Evolutionary conservation across 2,797 vertebrate species (phyloP), one percentile per base, ranked within the genome.

Genomic region (Taeniopygia guttata): DNA sequence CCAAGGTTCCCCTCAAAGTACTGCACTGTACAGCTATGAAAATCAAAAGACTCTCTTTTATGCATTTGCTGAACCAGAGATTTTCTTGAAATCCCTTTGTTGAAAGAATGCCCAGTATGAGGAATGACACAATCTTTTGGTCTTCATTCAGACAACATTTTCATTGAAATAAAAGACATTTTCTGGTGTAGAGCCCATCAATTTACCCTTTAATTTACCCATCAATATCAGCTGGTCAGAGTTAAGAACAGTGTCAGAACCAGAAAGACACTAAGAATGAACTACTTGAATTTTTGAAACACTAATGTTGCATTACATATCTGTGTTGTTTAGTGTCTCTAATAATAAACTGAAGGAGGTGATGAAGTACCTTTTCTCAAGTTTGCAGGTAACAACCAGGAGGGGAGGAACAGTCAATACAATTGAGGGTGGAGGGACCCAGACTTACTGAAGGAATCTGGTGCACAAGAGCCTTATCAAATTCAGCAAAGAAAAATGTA

Each of bases 71-170:
- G 74, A 96, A 92, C 17, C 18, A 88, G 56, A 87, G 13, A 45
- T 90, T 93, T 92, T 91, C 89, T 91, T 95, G 48, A 90, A 96
- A 86, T 70, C 29, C 43, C 23, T 86, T 76, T 67, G 16, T 51
- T 91, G 80, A 93, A 95, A 81, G 45, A 46, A 66, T 90, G 34
- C 34, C 46, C 30, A 62, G 69, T 68, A 76, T 90, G 68, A 76
- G 76, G 59, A 94, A 82, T 48, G 13, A 62, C 43, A n/a, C 34
- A 77, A 43, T 73, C 43, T 75, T 82, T 86, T n/a, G 56, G 25
- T 66, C 59, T 84, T 88, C 26, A 54, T 69, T 93, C 55, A 91
- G 55, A 46, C 26, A 85, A 66, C 14, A 72, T 46, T 69, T 76
- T 68, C 38, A 82, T 42, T 77, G 36, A 89, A 96, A 94, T 58